Evolutionary conservation across 2,113 vertebrate species (phyloP).

Genomic region (Scopus umbretta): DNA sequence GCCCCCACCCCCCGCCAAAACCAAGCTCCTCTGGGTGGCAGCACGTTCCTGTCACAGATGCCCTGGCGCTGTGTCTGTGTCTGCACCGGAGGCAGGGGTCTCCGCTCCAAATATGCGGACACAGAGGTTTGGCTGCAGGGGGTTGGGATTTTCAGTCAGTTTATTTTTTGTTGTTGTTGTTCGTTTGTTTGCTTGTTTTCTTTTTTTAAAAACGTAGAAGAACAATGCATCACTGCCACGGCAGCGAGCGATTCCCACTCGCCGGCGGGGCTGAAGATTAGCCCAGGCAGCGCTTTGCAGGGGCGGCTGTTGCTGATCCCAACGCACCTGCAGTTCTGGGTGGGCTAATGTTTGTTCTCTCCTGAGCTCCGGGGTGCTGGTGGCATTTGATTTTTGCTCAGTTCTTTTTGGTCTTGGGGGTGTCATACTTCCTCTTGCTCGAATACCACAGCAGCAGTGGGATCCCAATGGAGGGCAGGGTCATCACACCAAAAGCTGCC

Average conservation of each 20-base stretch:
- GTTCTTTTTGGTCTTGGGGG: constrained; percentile 91
- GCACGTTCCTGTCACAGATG: fast-evolving
- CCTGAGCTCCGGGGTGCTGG: not conserved
- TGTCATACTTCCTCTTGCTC: constrained; percentile 95
- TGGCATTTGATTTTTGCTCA: constrained; percentile 49
- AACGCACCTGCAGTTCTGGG: not conserved
- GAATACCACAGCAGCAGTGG: constrained; percentile 97
- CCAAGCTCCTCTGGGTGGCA: not conserved
- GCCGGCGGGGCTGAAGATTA: not conserved
- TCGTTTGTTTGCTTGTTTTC: not conserved
- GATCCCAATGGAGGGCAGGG: constrained; percentile 93
- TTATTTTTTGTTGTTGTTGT: not conserved
- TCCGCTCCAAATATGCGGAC: not conserved
- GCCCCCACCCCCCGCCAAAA: too few relatives aligned
- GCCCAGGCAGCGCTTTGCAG: not conserved
- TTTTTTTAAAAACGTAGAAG: not conserved
- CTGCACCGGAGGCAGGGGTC: not conserved
- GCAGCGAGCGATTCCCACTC: not conserved
- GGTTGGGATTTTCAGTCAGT: too few relatives aligned
- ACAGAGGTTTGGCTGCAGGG: not conserved
- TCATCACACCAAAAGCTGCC: constrained; percentile 97
- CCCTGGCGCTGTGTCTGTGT: fast-evolving
- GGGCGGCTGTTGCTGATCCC: not conserved
- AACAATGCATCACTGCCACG: not conserved
- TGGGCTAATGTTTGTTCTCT: not conserved